A percentile compares a stretch with the other conserved stretches of the same genome.
Conservation (phyloP, 1,140 invertebrate genomes). For the Orussus abietinus region DNA sequence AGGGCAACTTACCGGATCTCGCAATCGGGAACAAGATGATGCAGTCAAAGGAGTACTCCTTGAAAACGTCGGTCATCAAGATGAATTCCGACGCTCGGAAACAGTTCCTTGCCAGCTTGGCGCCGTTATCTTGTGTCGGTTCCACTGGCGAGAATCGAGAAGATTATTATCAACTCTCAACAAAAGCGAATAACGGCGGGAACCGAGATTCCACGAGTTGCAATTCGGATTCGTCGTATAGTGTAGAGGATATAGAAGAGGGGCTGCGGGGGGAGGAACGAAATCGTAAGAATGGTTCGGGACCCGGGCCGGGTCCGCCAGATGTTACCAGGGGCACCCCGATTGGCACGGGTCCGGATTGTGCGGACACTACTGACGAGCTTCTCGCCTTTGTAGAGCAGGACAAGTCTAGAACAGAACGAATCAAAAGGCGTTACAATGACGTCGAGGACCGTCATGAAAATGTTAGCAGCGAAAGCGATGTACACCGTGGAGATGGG, state of each 20-base stretch:
- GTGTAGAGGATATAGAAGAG: conserved; percentile 65
- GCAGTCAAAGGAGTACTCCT: conserved; percentile 34
- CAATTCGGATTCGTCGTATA: conserved; percentile 58
- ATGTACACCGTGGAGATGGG: no score
- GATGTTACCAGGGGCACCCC: conserved; percentile 74
- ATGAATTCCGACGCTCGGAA: conserved; percentile 56
- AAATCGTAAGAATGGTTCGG: conserved; percentile 54
- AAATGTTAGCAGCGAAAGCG: no score
- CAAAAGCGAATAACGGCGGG: conserved; percentile 52
- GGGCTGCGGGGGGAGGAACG: conserved; percentile 52
- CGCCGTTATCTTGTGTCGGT: conserved; percentile 69
- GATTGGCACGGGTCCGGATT: conserved; percentile 30
- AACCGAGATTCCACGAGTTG: conserved; percentile 52
- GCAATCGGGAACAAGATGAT: conserved; percentile 52
- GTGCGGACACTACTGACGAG: conserved; percentile 63
- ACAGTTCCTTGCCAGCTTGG: conserved; percentile 71
- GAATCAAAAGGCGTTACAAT: conserved; percentile 71
- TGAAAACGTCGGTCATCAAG: conserved; percentile 45
- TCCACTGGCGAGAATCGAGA: conserved; percentile 59
- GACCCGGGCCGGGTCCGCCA: conserved; percentile 56
- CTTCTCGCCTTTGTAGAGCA: conserved; percentile 80
- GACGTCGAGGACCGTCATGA: conserved; percentile 36
- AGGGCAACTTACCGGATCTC: conserved; percentile 51
- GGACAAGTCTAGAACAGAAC: conserved; percentile 73
- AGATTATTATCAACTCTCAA: conserved; percentile 64